Evolutionary conservation across 2,113 vertebrate genomes (phyloP).

Genomic region (Pseudopodoces humilis): DNA sequence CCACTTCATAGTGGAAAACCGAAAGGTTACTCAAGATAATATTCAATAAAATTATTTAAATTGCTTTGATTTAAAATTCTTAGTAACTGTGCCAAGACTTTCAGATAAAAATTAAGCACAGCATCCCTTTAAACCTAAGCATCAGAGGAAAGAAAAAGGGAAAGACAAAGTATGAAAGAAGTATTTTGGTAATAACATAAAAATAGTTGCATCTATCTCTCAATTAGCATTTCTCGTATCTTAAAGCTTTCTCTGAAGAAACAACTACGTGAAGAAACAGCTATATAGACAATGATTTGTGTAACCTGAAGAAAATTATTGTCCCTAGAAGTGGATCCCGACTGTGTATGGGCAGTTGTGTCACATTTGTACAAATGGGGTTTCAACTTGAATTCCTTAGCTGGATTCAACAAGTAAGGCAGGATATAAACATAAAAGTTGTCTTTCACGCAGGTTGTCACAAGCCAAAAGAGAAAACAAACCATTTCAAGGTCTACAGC

Average conservation of each 20-base stretch:
- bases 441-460: background rate
- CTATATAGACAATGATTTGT: background rate
- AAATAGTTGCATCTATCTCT: background rate
- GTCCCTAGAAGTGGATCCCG: background rate
- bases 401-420: background rate
- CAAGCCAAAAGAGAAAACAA: background rate
- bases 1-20: background rate
- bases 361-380: rapidly evolving
- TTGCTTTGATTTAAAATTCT: background rate
- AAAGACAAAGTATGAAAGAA: background rate
- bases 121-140: background rate
- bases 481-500: background rate
- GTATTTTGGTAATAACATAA: background rate
- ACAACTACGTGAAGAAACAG: background rate
- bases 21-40: background rate
- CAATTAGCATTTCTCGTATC: background rate
- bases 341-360: background rate
- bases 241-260: background rate
- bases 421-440: background rate
- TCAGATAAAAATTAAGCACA: background rate
- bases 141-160: background rate
- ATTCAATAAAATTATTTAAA: background rate
- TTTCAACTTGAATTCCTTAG: background rate
- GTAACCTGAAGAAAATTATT: background rate
- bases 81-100: background rate